phyloP scores from a whole-genome alignment of 2,888 invertebrate species.

The Amblyteles armatorius region DNA sequence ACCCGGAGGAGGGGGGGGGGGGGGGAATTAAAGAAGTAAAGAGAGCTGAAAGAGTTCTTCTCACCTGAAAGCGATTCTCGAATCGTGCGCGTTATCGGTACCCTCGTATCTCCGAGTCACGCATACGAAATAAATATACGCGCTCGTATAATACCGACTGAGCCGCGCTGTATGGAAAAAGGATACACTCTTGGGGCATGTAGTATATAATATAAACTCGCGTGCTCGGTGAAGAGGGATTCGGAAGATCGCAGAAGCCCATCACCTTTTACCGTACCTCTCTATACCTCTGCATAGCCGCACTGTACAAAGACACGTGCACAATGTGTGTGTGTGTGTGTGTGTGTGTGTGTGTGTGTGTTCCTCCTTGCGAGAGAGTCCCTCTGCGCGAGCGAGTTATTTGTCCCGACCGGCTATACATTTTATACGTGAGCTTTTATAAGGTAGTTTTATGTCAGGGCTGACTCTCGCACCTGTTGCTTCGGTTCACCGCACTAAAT shows the following conservation, averaged over 20 bases:
- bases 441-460: slow-evolving; percentile 79
- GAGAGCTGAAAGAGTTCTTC: slow-evolving; percentile 55
- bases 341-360: slow-evolving; percentile 24
- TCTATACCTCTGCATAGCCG: slow-evolving; percentile 24
- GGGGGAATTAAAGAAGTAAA: slow-evolving; percentile 15
- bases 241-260: slow-evolving; percentile 24
- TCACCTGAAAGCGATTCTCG: slow-evolving; percentile 68
- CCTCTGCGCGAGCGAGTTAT: slow-evolving; percentile 70
- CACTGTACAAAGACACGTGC: not conserved
- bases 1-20: not conserved
- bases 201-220: slow-evolving; percentile 24
- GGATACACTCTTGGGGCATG: not conserved
- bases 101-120: slow-evolving; percentile 71
- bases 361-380: slow-evolving; percentile 47
- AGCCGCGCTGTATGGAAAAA: not conserved
- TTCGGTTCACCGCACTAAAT: slow-evolving; percentile 82
- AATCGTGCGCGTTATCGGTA: slow-evolving; percentile 72
- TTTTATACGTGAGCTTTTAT: slow-evolving; percentile 82
- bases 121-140: slow-evolving; percentile 72
- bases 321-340: slow-evolving; percentile 19
- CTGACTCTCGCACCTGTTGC: slow-evolving; percentile 83
- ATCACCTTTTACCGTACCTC: slow-evolving; percentile 25
- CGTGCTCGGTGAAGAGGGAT: slow-evolving; percentile 20
- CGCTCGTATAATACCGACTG: slow-evolving; percentile 18
- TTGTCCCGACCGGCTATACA: slow-evolving; percentile 75